Evolutionary conservation across 2,797 vertebrate genomes (phyloP), one percentile per base, ranked within the genome.

Genomic region (Myotis daubentonii): DNA sequence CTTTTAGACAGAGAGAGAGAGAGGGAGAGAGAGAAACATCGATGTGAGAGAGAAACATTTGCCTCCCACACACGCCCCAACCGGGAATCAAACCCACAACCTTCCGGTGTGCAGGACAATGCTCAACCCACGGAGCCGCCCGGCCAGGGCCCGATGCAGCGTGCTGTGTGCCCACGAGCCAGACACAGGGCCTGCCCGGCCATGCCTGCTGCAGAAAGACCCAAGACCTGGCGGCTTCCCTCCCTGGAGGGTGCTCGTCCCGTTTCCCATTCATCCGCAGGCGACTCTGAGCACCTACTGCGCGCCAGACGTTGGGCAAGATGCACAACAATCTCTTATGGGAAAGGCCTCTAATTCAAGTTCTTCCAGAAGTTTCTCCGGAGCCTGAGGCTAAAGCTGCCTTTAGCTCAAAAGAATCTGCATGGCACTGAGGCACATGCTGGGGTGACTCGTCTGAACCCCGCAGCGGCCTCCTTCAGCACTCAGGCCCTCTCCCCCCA

Each of bases 21-120:
- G 55, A 11, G 55, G 10, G 55, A 10, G 22, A 25, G 55, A 57
- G 55, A 57, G 55, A 23, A 8, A 57, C 53, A 55, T 55, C 53
- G 0, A 55, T 55, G 53, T 55, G 53, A 23, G 53, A 9, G 20
- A 55, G 53, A 55, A 23, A 23, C 22, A 22, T 22, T 12, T 25
- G 57, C 57, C 57, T 28, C 4, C 57, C 5, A 4, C 25, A 25
- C 23, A 1, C 25, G 25, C 57, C 57, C 57, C 57, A 28, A 28
- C 25, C 25, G 25, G 57, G 57, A 25, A 28, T 60, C 57, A 28
- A 13, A 11, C 17, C 57, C 23, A 25, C 57, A 12, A 13, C 57
- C 57, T 13, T 60, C 13, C 3, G 11, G 53, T 28, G 57, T 2
- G 2, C 0, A 12, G 57, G 25, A 60, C 5, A 10, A 10, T 2